A percentile compares a stretch with the other conserved stretches of the same genome.
Conservation (phyloP, 2,113 vertebrate species). For the Amblyopsis rosae region DNA sequence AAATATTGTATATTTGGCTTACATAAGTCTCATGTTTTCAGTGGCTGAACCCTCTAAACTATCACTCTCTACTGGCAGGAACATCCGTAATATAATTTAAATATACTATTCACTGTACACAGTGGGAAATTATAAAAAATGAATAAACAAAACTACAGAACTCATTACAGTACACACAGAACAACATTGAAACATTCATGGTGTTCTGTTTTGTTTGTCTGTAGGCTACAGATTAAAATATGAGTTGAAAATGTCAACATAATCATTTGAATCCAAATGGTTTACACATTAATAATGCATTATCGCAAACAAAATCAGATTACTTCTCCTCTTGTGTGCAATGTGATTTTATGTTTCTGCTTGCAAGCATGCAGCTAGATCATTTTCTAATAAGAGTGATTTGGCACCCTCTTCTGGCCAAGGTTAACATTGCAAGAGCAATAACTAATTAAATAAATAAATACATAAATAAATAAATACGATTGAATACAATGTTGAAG, state of each 20-base stretch:
- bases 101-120: background rate
- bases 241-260: too few relatives aligned
- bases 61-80: slow-evolving; percentile 46
- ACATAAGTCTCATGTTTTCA: background rate
- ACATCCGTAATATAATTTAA: background rate
- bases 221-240: too few relatives aligned
- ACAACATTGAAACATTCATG: too few relatives aligned
- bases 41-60: background rate
- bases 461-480: too few relatives aligned
- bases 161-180: too few relatives aligned
- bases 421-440: background rate
- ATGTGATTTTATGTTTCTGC: background rate
- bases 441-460: background rate
- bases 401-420: slow-evolving; percentile 57
- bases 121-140: background rate
- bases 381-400: slow-evolving; percentile 20
- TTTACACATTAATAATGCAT: background rate
- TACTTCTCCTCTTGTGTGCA: background rate
- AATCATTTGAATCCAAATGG: too few relatives aligned
- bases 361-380: too few relatives aligned
- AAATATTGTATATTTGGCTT: background rate
- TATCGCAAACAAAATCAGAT: background rate
- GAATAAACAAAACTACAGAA: background rate
- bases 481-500: too few relatives aligned
- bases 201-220: too few relatives aligned